Percentiles rank a stretch among this genome's conserved stretches.
Conservation (phyloP, 2,888 invertebrate genomes). For the Drosophila parthenogenetica region DNA sequence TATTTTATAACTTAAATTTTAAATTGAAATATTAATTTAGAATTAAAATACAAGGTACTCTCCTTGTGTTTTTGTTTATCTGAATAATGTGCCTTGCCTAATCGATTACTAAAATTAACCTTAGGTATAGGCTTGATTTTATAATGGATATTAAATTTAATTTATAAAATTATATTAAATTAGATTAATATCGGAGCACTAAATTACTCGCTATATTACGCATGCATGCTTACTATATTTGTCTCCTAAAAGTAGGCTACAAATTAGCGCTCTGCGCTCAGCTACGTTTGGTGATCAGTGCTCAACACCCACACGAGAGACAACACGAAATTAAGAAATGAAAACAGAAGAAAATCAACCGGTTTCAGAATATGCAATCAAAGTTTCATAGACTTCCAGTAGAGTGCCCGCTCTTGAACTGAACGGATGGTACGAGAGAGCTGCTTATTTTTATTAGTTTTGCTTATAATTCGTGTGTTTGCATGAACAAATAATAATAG, state of each 20-base stretch:
- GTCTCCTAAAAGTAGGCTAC: slow-evolving; percentile 26
- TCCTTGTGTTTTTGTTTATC: no score
- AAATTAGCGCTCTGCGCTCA: neutral
- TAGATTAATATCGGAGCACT: no score
- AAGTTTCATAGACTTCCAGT: slow-evolving; percentile 1
- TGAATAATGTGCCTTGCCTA: slow-evolving; percentile 9
- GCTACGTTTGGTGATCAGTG: neutral
- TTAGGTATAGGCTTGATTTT: no score
- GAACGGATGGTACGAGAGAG: neutral
- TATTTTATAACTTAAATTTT: no score
- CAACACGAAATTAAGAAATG: neutral
- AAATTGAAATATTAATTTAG: no score
- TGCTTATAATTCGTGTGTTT: neutral
- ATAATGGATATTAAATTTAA: no score
- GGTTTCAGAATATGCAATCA: neutral
- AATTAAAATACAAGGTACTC: no score
- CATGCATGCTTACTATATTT: neutral
- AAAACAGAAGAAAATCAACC: slow-evolving; percentile 1
- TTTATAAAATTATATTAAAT: no score
- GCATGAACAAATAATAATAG: neutral
- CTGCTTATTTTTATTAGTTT: neutral
- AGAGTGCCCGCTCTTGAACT: slow-evolving; percentile 2
- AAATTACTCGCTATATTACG: neutral
- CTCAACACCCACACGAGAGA: slow-evolving; percentile 21
- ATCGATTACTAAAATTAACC: no score